Evolutionary conservation across 1,140 invertebrate genomes (phyloP).

Genomic region (Cyrtorhinus lividipennis): DNA sequence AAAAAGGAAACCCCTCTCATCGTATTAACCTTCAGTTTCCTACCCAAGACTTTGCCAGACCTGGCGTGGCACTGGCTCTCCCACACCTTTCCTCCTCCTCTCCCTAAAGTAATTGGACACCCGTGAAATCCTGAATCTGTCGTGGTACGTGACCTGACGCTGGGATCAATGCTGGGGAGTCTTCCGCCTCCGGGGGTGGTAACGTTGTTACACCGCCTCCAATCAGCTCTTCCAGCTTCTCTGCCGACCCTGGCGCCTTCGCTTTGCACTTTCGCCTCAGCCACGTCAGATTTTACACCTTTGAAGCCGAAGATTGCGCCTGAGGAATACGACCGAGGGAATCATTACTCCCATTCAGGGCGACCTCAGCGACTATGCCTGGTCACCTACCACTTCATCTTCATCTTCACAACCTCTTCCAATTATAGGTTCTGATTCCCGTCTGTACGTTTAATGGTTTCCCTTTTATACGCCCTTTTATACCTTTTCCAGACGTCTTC

Average conservation of each 20-base stretch:
- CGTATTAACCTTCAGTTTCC: not conserved
- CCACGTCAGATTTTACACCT: slow-evolving; percentile 10
- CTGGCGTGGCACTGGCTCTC: too few species aligned
- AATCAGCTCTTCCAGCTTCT: slow-evolving; percentile 19
- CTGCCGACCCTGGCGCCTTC: slow-evolving; percentile 12
- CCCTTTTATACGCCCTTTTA: too few species aligned
- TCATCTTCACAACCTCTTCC: too few species aligned
- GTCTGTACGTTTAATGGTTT: too few species aligned
- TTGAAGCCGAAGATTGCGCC: not conserved
- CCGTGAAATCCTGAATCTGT: slow-evolving; percentile 17
- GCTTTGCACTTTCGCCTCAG: slow-evolving; percentile 11
- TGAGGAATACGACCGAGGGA: not conserved
- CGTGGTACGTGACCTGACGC: slow-evolving; percentile 14
- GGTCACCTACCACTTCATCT: too few species aligned
- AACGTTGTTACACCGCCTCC: slow-evolving; percentile 26
- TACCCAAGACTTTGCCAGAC: not conserved
- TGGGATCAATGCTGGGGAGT: slow-evolving; percentile 22
- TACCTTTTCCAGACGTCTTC: too few species aligned
- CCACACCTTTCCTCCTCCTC: not conserved
- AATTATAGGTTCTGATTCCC: too few species aligned
- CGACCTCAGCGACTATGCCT: too few species aligned
- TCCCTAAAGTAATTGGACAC: slow-evolving; percentile 16
- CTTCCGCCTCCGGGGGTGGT: slow-evolving; percentile 28
- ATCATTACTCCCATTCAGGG: not conserved
- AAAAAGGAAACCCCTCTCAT: not conserved